These are phyloP conservation scores for Vannuccia rotundouncinata DNA, from an alignment of 2,888 invertebrate genomes.

Conservation along the genomic window DNA sequence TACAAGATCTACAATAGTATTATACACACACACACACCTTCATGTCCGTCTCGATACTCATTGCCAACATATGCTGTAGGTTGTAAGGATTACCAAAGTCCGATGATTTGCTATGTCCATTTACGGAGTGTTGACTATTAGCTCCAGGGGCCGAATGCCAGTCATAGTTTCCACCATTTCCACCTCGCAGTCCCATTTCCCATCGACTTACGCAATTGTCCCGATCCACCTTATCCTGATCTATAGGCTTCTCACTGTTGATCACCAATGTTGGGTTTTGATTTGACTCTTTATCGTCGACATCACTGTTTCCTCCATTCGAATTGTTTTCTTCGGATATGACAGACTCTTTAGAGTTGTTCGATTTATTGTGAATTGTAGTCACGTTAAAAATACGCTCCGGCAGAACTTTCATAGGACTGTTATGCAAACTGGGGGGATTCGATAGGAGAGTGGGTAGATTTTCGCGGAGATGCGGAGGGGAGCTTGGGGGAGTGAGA, in stretches of 20 bases:
- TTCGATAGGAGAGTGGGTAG: background rate
- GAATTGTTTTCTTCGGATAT: background rate
- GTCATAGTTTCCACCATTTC: background rate
- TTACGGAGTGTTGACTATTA: background rate
- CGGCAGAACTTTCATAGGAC: background rate
- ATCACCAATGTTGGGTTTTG: background rate
- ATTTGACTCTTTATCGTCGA: slow-evolving; percentile 11
- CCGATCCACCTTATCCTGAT: background rate
- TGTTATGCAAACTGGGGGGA: background rate
- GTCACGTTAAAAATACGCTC: background rate
- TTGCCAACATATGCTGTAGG: background rate
- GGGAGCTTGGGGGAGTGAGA: slow-evolving; percentile 33
- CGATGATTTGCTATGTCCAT: background rate
- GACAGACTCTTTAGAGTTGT: background rate
- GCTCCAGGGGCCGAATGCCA: background rate
- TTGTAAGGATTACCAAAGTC: background rate
- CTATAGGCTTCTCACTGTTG: background rate
- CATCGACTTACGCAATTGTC: background rate
- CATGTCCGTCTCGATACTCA: background rate
- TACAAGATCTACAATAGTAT: no score
- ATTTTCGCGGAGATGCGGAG: slow-evolving; percentile 35
- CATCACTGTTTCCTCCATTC: background rate
- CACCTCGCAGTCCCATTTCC: slow-evolving; percentile 7
- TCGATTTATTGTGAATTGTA: background rate
- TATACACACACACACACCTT: no score